Percentiles rank a stretch among this genome's conserved stretches.
phyloP scores from a whole-genome alignment of 2,888 invertebrate species.

The Arge pagana region DNA sequence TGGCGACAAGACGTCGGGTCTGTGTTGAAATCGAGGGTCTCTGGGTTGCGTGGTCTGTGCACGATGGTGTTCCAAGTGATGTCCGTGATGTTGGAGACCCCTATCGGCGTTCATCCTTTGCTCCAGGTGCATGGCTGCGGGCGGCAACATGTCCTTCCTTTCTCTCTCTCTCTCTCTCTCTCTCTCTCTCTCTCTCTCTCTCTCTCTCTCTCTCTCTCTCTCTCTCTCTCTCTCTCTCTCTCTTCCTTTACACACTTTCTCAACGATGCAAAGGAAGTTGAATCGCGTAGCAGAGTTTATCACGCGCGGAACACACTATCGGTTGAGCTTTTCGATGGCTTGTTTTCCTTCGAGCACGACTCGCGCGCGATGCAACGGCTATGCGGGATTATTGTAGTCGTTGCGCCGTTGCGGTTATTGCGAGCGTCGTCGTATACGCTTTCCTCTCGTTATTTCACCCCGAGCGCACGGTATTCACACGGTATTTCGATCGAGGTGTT shows the following conservation, averaged over 20 bases:
- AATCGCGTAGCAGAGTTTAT: slow-evolving; percentile 7
- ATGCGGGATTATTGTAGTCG: no score
- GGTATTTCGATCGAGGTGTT: no score
- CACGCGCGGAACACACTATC: slow-evolving; percentile 14
- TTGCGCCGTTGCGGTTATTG: no score
- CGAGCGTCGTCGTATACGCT: no score
- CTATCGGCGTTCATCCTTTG: slow-evolving; percentile 38
- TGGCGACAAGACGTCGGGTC: slow-evolving; percentile 38
- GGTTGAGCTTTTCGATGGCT: not conserved
- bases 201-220: not conserved
- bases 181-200: slow-evolving; percentile 1
- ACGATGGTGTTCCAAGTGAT: slow-evolving; percentile 36
- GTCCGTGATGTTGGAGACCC: slow-evolving; percentile 38
- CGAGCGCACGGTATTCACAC: no score
- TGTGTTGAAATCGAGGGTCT: slow-evolving; percentile 35
- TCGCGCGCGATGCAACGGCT: no score
- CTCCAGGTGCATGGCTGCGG: slow-evolving; percentile 43
- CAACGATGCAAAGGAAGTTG: not conserved
- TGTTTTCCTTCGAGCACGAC: slow-evolving; percentile 22
- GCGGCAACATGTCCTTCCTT: slow-evolving; percentile 37
- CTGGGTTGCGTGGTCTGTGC: slow-evolving; percentile 32
- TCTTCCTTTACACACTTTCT: not conserved
- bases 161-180: slow-evolving; percentile 1
- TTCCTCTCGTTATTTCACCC: no score
- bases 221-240: slow-evolving; percentile 2